A percentile compares a stretch with the other conserved stretches of the same genome.
Conservation (phyloP, 1,140 invertebrate genomes). For the Formica selysi region DNA sequence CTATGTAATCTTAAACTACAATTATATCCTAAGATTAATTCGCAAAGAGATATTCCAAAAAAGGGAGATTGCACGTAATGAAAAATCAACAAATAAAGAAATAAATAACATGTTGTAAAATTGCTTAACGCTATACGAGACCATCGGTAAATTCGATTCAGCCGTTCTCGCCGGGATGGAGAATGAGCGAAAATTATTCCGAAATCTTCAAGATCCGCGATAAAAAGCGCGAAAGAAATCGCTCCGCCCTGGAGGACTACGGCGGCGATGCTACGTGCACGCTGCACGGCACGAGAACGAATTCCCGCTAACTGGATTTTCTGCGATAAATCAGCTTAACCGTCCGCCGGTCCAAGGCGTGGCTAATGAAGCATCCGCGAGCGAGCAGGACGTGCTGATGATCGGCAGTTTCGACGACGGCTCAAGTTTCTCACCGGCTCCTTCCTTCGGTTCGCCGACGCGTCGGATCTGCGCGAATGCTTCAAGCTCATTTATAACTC, state of each 20-base stretch:
- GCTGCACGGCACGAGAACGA: constrained; percentile 30
- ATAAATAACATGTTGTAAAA: not conserved
- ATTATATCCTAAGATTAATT: no score
- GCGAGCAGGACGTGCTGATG: constrained; percentile 63
- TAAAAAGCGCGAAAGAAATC: not conserved
- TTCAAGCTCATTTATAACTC: constrained; percentile 60
- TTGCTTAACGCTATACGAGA: not conserved
- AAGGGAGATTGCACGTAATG: no score
- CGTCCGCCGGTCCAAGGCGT: constrained; percentile 42
- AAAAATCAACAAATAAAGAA: no score
- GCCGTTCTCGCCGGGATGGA: not conserved
- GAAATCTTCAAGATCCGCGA: not conserved
- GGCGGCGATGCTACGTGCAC: not conserved
- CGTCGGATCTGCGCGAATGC: constrained; percentile 44
- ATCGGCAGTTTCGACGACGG: constrained; percentile 58
- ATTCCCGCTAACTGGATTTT: constrained; percentile 68
- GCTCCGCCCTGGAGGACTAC: not conserved
- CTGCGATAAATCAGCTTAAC: constrained; percentile 66
- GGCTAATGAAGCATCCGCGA: constrained; percentile 65
- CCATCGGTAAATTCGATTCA: no score
- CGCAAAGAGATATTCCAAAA: not conserved
- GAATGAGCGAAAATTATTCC: not conserved
- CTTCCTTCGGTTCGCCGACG: constrained; percentile 3
- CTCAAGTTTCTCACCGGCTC: constrained; percentile 47
- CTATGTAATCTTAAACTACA: no score